phyloP scores from a whole-genome alignment of 2,797 vertebrate genomes.

The Iguana delicatissima region DNA sequence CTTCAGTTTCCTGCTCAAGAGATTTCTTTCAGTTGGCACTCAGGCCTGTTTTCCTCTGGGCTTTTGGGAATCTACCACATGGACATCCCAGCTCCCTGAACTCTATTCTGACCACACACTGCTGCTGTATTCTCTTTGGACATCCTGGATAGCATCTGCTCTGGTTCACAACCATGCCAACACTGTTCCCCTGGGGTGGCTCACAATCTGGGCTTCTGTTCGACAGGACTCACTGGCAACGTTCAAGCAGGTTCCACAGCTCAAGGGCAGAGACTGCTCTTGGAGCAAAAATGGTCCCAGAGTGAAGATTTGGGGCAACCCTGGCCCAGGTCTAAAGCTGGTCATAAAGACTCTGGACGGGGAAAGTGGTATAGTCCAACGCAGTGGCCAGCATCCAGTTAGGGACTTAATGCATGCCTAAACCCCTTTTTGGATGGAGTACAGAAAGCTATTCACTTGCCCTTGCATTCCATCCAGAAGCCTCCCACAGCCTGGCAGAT shows the following conservation, averaged over 20 bases:
- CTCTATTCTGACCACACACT: background rate
- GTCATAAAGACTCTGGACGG: background rate
- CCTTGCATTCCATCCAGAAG: too few species aligned
- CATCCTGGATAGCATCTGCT: background rate
- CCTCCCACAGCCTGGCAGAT: too few species aligned
- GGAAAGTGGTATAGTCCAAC: too few species aligned
- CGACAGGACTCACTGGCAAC: background rate
- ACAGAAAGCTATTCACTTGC: too few species aligned
- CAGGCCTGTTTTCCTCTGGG: background rate
- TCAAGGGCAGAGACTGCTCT: background rate
- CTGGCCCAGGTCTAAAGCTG: background rate
- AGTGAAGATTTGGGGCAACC: background rate
- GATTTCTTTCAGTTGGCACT: background rate
- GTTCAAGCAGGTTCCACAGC: too few species aligned
- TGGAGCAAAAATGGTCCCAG: too few species aligned
- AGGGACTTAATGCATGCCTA: too few species aligned
- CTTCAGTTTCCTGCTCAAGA: background rate
- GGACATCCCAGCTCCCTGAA: background rate
- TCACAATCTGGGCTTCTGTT: background rate
- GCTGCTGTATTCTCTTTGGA: background rate
- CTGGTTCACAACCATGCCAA: background rate
- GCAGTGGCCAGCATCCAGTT: too few species aligned
- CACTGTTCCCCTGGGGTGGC: background rate
- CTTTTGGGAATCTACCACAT: background rate
- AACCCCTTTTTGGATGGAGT: too few species aligned